Percentiles rank a stretch among this genome's conserved stretches.
Evolutionary conservation across 1,140 invertebrate species (phyloP).

Genomic region (Dendrolimus kikuchii): DNA sequence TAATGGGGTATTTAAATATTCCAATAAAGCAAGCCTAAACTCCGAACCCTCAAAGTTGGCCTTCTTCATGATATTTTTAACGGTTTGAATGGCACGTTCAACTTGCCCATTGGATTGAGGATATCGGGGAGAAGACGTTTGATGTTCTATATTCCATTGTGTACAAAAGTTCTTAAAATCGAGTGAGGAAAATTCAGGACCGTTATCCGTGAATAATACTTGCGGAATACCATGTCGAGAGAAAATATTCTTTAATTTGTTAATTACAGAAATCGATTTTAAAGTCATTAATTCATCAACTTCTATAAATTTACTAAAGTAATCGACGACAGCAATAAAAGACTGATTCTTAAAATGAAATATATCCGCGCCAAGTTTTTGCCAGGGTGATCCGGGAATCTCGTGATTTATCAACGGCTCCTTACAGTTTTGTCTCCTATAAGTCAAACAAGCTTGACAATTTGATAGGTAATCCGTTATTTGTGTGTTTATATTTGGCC

Average conservation of each 20-base stretch:
- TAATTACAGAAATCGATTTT: slow-evolving; percentile 17
- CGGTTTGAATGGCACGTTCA: slow-evolving; percentile 33
- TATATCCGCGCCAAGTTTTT: slow-evolving; percentile 23
- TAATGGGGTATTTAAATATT: slow-evolving; percentile 30
- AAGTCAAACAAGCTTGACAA: slow-evolving; percentile 14
- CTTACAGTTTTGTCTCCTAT: slow-evolving; percentile 23
- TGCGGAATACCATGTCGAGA: slow-evolving; percentile 47
- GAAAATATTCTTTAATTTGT: slow-evolving; percentile 40
- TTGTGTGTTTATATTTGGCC: slow-evolving; percentile 15
- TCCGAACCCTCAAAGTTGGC: slow-evolving; percentile 16
- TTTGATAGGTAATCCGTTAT: slow-evolving; percentile 5
- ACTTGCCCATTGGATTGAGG: slow-evolving; percentile 59
- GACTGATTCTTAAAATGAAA: slow-evolving; percentile 32
- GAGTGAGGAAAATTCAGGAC: slow-evolving; percentile 48
- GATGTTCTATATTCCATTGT: slow-evolving; percentile 46
- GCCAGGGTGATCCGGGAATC: slow-evolving; percentile 16
- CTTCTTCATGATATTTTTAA: slow-evolving; percentile 38
- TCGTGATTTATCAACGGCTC: slow-evolving; percentile 39
- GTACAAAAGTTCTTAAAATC: slow-evolving; percentile 53
- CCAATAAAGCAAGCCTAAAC: slow-evolving; percentile 25
- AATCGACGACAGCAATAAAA: slow-evolving; percentile 45
- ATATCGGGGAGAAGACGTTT: slow-evolving; percentile 46
- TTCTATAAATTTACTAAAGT: slow-evolving; percentile 45
- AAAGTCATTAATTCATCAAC: slow-evolving; percentile 11
- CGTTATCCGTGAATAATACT: slow-evolving; percentile 57